Evolutionary conservation across 2,888 invertebrate genomes (phyloP), one percentile per base, ranked within the genome.

Genomic region (Megalurothrips usitatus): DNA sequence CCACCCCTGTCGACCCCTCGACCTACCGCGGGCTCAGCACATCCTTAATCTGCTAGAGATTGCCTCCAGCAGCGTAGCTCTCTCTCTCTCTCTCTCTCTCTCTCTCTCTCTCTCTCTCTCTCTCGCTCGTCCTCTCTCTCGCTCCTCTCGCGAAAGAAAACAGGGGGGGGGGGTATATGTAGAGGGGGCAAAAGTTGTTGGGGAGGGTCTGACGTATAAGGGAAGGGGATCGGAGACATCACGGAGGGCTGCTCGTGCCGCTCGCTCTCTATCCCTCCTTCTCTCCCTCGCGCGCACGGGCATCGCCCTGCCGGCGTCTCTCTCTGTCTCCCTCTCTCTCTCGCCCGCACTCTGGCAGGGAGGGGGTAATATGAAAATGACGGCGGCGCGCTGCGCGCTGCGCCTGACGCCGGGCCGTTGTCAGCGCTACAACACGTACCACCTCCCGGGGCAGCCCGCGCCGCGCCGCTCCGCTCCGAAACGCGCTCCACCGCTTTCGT

Each of bases 11-110:
- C 68, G 11, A 75, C 68, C 68, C 23, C 17, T 26, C 68, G 8
- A 23, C 23, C 68, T 23, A 12, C 68, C 68, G 23, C 1, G 68
- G 3, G n/a, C 23, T n/a, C 23, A 26, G 23, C 23, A 9, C 11
- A 10, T 26, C 68, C 68, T 75, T 75, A 75, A 75, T 75, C 68
- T 75, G 23, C 6, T 26, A 8, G 68, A 75, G 68, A 75, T 75
- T 75, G 68, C 68, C 68, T 75, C 23, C 68, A 75, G 26, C 26
- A 26, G 9, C n/a, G 26, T 26, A 12, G 68, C 17, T 23, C 84
- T 75, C 26, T 75, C 23, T 26, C 23, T 75, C 68, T 26, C 23
- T 68, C 68, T 68, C 23, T 3, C 68, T 23, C 23, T 23, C 23
- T 68, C 68, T 23, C 4, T n/a, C 68, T 63, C 2, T n/a, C 19